Evolutionary conservation across 1,140 invertebrate species (phyloP), one percentile per base, ranked within the genome.

Genomic region (Drosophila seguyi): DNA sequence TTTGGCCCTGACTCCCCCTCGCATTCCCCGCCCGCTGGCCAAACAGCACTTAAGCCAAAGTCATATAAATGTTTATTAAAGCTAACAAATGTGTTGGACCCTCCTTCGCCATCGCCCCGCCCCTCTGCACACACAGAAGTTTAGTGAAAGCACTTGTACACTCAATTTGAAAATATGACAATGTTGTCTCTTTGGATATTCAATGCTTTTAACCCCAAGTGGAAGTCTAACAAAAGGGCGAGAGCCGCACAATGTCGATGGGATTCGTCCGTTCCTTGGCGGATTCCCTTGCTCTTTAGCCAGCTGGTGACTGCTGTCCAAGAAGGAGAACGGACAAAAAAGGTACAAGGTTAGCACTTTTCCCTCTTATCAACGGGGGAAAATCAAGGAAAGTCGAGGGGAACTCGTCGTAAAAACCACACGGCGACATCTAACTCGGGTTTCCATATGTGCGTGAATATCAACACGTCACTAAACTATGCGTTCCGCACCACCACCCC

Each of bases 151-250:
- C 75, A 83, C 75, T 88, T 78, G 67, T 77, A 71, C 69, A 88
- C 77, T 75, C 85, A 81, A 88, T 88, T 88, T 88, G 85, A 90
- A 88, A 88, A 88, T 88, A 88, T 88, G 78, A 85, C 85, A 88
- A 84, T 88, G 85, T 72, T 81, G 77, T 87, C 85, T 84, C 62
- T 61, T 81, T 72, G 84, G 57, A 88, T 90, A 88, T 88, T 88
- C 85, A 88, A 85, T 88, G 85, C 85, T 90, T 88, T 90, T 85
- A 90, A 52, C 81, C 62, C 71, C 63, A 72, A 72, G 69, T 72
- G 69, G 36, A 72, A 72, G 53, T 50, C 47, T 18, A 41, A 58
- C 60, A 75, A 75, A 75, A 69, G 62, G 61, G 36, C 52, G 45
- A 52, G 55, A 48, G 48, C 66, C 56, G 42, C 58, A 76, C 77